Conservation (phyloP, 2,888 invertebrate species). For the Ormyrus nitidulus region DNA sequence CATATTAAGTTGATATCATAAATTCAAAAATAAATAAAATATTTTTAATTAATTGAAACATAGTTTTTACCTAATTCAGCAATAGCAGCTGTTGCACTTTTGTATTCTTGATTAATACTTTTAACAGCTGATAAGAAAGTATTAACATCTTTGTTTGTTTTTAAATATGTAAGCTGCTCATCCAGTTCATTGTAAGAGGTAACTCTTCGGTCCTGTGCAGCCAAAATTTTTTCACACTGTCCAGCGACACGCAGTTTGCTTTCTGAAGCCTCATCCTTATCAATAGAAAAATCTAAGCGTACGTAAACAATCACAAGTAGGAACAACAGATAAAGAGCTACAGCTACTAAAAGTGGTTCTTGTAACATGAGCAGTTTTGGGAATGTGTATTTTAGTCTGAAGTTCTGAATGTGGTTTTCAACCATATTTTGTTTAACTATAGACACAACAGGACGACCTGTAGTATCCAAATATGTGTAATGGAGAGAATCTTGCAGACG, state of each 20-base stretch:
- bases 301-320: conserved; percentile 94
- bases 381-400: conserved; percentile 93
- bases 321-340: conserved; percentile 93
- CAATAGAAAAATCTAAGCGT: conserved; percentile 96
- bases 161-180: conserved; percentile 79
- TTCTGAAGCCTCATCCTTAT: conserved; percentile 80
- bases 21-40: conserved; percentile 11
- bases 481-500: conserved; percentile 86
- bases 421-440: conserved; percentile 91
- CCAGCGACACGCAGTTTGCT: conserved; percentile 75
- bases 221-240: conserved; percentile 78
- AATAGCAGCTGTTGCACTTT: conserved; percentile 78
- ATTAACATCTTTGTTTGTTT: conserved; percentile 79
- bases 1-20: background rate
- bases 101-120: conserved; percentile 79
- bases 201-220: conserved; percentile 79
- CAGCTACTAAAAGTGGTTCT: conserved; percentile 93
- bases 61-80: conserved; percentile 72
- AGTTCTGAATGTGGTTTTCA: conserved; percentile 97
- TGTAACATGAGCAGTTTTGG: conserved; percentile 90
- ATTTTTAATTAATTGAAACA: background rate
- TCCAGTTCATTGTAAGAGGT: conserved; percentile 80
- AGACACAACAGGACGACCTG: conserved; percentile 92
- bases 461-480: conserved; percentile 96
- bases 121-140: conserved; percentile 77